A percentile compares a stretch with the other conserved stretches of the same genome.
phyloP scores from a whole-genome alignment of 2,888 invertebrate species.

The Apeira syringaria region DNA sequence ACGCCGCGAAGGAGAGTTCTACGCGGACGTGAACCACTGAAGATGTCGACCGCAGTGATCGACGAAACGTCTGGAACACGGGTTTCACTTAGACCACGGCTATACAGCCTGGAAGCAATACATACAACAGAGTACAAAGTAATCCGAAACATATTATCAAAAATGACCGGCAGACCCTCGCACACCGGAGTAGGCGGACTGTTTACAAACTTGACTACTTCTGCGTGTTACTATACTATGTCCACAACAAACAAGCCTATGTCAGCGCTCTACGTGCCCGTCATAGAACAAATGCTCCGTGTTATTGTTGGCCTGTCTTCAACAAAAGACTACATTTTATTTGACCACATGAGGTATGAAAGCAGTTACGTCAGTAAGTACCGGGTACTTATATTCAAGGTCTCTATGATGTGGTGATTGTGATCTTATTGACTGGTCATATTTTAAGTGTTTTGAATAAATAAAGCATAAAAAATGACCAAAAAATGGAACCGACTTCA shows the following conservation, averaged over 20 bases:
- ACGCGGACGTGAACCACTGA: no score
- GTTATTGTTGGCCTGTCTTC: constrained; percentile 14
- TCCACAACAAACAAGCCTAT: constrained; percentile 8
- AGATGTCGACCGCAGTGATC: no score
- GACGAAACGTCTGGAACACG: no score
- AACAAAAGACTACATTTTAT: constrained; percentile 17
- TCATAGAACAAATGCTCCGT: constrained; percentile 14
- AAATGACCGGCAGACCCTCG: constrained; percentile 1
- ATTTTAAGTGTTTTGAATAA: constrained; percentile 3
- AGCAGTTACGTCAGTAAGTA: constrained; percentile 3
- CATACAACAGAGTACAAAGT: no score
- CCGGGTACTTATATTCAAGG: constrained; percentile 27
- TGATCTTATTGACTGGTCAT: constrained; percentile 22
- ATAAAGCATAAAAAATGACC: no score
- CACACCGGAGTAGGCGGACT: constrained; percentile 40
- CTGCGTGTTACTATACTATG: constrained; percentile 19
- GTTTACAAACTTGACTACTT: constrained; percentile 31
- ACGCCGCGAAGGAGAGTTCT: no score
- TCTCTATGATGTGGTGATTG: constrained; percentile 14
- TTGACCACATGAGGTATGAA: not conserved
- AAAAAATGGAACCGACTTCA: no score
- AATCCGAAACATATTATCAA: no score
- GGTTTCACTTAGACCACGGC: no score
- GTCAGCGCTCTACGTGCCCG: constrained; percentile 3
- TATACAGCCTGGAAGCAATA: no score